Percentiles rank a stretch among this genome's conserved stretches.
phyloP scores from a whole-genome alignment of 2,797 vertebrate genomes.

The Diceros bicornis region DNA sequence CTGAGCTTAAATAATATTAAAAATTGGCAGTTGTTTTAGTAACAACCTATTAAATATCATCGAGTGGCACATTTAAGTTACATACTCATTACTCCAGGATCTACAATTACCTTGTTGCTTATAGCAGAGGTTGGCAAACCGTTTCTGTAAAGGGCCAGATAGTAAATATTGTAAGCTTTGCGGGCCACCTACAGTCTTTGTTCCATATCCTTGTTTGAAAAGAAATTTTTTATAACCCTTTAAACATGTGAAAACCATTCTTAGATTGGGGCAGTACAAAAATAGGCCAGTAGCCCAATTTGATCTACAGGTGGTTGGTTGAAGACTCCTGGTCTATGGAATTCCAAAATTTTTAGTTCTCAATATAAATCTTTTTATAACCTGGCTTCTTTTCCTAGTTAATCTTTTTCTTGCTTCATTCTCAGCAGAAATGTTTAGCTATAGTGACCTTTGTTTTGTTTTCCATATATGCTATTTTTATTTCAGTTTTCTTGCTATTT shows the following conservation, averaged over 20 bases:
- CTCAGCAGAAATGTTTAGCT: neutral
- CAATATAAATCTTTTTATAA: neutral
- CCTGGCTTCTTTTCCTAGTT: neutral
- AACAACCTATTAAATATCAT: neutral
- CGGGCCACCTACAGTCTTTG: neutral
- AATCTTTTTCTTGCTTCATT: neutral
- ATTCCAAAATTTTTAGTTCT: neutral
- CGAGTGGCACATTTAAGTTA: neutral
- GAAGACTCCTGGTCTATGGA: neutral
- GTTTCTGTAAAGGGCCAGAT: neutral
- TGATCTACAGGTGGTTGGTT: neutral
- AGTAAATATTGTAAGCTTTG: neutral
- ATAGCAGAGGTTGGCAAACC: neutral
- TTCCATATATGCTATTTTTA: neutral
- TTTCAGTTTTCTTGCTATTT: conserved; percentile 1
- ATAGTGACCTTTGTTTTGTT: neutral
- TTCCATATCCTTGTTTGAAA: neutral
- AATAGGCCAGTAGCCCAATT: neutral
- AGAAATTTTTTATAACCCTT: neutral
- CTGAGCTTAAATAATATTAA: conserved; percentile 19
- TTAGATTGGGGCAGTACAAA: neutral
- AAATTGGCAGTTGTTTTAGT: conserved; percentile 25
- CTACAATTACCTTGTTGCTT: neutral
- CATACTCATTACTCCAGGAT: neutral
- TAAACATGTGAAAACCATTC: neutral